Conservation (phyloP, 2,113 vertebrate genomes). For the Etia nguti region DNA sequence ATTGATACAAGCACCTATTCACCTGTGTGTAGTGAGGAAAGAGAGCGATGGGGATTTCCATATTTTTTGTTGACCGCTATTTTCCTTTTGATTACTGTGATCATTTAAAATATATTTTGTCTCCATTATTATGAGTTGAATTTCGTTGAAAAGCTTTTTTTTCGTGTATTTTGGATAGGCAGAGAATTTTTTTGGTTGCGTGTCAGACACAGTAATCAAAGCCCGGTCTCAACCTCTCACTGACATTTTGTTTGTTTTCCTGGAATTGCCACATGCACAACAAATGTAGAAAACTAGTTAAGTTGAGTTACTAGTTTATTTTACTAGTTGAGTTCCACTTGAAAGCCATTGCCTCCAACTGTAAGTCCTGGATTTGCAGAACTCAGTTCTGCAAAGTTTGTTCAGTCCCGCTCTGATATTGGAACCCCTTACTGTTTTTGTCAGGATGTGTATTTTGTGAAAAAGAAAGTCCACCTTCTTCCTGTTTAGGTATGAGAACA, state of each 20-base stretch:
- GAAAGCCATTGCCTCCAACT: neutral
- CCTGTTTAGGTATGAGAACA: neutral
- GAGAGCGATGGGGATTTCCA: neutral
- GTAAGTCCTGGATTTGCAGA: neutral
- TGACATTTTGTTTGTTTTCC: neutral
- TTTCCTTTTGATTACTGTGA: neutral
- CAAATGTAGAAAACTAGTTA: neutral
- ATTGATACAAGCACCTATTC: neutral
- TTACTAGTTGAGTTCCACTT: neutral
- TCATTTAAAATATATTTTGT: neutral
- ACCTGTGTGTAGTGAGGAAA: neutral
- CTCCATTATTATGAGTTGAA: neutral
- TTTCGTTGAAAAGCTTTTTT: neutral
- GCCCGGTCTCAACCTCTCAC: neutral
- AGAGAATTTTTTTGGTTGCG: rapidly evolving
- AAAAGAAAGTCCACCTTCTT: neutral
- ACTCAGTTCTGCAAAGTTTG: neutral
- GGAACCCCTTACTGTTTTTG: neutral
- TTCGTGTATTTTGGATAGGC: neutral
- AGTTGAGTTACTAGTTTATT: neutral
- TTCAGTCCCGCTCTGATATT: neutral
- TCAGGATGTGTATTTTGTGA: neutral
- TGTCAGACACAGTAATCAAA: neutral
- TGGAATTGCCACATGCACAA: neutral
- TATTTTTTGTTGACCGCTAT: neutral